Percentiles rank a stretch among this genome's conserved stretches.
Evolutionary conservation across 2,113 vertebrate genomes (phyloP).

Genomic region (Oryzias curvinotus): DNA sequence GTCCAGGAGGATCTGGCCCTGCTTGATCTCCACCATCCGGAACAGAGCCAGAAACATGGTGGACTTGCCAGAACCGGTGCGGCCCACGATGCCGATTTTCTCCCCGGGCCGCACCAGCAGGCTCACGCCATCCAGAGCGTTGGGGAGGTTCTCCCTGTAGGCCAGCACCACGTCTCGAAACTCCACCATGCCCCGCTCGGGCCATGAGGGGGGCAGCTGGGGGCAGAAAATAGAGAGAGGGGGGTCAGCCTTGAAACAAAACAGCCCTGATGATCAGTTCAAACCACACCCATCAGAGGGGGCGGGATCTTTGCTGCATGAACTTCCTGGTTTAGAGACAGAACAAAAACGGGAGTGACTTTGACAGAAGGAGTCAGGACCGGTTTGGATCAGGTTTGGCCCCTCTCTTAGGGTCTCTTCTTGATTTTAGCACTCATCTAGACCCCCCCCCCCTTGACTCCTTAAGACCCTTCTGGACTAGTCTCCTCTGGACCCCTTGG

Average conservation of each 20-base stretch:
- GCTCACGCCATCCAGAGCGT: slow-evolving; percentile 88
- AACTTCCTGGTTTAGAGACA: too few species aligned
- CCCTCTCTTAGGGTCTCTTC: too few species aligned
- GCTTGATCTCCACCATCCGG: slow-evolving; percentile 88
- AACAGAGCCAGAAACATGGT: slow-evolving; percentile 91
- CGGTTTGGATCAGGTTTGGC: too few species aligned
- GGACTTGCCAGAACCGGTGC: slow-evolving; percentile 96
- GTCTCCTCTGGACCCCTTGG: too few species aligned
- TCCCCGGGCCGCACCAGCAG: slow-evolving; percentile 85
- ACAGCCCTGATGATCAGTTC: neutral
- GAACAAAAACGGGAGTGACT: too few species aligned
- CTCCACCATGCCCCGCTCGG: slow-evolving; percentile 82
- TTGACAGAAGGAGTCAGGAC: too few species aligned
- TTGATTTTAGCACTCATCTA: too few species aligned
- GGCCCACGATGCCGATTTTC: slow-evolving; percentile 92
- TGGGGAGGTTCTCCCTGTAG: slow-evolving; percentile 85
- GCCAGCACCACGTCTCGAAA: slow-evolving; percentile 82
- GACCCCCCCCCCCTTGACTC: too few species aligned
- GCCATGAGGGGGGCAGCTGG: slow-evolving; percentile 84
- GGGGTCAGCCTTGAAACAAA: neutral
- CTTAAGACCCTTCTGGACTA: too few species aligned
- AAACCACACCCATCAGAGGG: too few species aligned
- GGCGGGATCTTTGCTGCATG: too few species aligned
- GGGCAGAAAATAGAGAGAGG: neutral
- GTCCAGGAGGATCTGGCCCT: slow-evolving; percentile 87